Evolutionary conservation across 2,797 vertebrate species (phyloP).

Genomic region (Spatula clypeata): DNA sequence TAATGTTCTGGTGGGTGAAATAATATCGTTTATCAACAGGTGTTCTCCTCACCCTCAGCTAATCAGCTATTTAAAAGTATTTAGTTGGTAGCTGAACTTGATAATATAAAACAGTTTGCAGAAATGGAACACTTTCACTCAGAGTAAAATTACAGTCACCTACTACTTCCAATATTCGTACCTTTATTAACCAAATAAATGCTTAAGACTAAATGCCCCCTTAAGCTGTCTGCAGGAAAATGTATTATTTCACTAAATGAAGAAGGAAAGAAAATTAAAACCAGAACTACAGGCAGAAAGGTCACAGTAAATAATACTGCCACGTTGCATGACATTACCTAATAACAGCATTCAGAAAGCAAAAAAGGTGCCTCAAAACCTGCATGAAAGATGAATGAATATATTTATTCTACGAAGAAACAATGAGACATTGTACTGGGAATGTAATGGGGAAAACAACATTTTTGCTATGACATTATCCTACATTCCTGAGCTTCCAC

Average conservation of each 20-base stretch:
- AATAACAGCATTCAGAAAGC: constrained; percentile 38
- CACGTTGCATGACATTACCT: not conserved
- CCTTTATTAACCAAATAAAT: constrained; percentile 39
- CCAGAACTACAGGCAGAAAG: not conserved
- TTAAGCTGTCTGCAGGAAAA: constrained; percentile 28
- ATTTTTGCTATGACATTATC: not conserved
- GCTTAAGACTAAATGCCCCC: constrained; percentile 56
- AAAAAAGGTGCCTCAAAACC: not conserved
- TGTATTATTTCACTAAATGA: not conserved
- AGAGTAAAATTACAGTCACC: constrained; percentile 47
- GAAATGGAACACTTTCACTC: not conserved
- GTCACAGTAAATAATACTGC: not conserved
- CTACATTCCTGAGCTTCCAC: constrained; percentile 3
- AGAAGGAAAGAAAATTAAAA: not conserved
- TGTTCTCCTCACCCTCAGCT: not conserved
- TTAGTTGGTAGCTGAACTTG: not conserved
- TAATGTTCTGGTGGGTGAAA: not conserved
- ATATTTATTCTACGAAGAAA: constrained; percentile 41
- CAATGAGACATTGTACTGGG: not conserved
- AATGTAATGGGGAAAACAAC: not conserved
- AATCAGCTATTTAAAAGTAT: not conserved
- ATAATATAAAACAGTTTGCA: constrained; percentile 15
- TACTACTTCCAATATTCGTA: not conserved
- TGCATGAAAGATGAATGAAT: constrained; percentile 24
- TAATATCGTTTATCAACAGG: not conserved